Base-by-base conservation (phyloP, 2,888 invertebrate genomes). In the Apotomis turbidana region DNA sequence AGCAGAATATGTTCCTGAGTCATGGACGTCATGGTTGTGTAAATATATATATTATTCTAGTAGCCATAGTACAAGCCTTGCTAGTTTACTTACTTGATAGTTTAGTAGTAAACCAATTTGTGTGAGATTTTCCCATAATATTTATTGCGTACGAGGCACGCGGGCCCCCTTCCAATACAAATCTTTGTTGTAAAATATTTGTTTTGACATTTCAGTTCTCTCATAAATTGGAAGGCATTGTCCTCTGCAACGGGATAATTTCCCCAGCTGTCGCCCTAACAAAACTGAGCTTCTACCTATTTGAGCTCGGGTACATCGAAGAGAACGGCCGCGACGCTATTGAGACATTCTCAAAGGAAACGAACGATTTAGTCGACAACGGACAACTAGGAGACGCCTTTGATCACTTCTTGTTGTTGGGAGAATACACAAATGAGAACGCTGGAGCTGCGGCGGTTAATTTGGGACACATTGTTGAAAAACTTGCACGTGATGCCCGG, bases 191-290 rank as follows among this genome's bases (percentile, higher is more conserved):
- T 27, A 51, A 10, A 60, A 62, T 12, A 0, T 15, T 15, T 15
- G 4, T 61, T 44, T 51, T 62, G 12, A 62, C 10, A 36, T 76
- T 58, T 75, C 41, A 90, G 62, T 90, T 96, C 49, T 85, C 91
- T 10, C 94, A 95, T 75, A 96, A 96, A 79, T 93, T 98, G 70
- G 93, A 94, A 81, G 97, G 97, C 1, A 94, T 98, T 8, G 95
- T 95, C 3, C 88, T 98, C 72, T 97, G 97, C 3, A 97, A 98
- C 87, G 95, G 97, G 0, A 97, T 98, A 95, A 96, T 98, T 66
- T 96, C 97, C 0, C 97, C 98, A 5, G 85, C 89, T 3, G 54
- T 87, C 12, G 85, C 82, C 1, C 79, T 92, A 44, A 86, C 87
- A 0, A 87, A 88, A 76, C 85, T 93, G 5, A 90, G 92, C 3